Evolutionary conservation across 1,140 invertebrate species (phyloP).

Genomic region (Atta colombica): DNA sequence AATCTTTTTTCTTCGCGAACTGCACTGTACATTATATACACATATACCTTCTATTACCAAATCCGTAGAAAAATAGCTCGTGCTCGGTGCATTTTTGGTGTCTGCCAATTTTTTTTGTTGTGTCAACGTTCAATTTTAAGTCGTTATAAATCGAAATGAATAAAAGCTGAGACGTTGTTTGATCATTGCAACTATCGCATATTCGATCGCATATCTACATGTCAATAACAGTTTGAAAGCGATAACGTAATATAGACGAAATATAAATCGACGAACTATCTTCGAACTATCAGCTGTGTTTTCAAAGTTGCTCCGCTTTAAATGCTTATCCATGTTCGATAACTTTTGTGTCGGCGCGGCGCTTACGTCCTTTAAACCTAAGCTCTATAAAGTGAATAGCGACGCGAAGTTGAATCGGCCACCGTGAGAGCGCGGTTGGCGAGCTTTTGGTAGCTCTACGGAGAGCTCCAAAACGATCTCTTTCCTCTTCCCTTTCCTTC

Average conservation of each 20-base stretch:
- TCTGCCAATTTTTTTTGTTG: not conserved
- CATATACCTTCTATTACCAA: slow-evolving; percentile 57
- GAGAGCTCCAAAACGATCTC: slow-evolving; percentile 51
- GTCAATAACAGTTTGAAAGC: not conserved
- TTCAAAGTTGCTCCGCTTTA: slow-evolving; percentile 13
- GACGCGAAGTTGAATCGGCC: slow-evolving; percentile 56
- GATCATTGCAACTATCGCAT: not conserved
- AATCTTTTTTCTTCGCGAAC: slow-evolving; percentile 72
- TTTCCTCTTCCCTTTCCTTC: slow-evolving; percentile 39
- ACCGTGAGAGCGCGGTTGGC: slow-evolving; percentile 37
- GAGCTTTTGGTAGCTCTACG: slow-evolving; percentile 58
- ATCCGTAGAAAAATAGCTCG: slow-evolving; percentile 48
- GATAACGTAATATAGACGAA: not conserved
- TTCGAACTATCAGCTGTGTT: not conserved
- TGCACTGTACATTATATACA: slow-evolving; percentile 41
- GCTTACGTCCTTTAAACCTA: slow-evolving; percentile 42
- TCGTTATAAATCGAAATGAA: not conserved
- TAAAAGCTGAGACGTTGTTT: not conserved
- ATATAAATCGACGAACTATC: not conserved
- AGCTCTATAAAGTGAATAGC: slow-evolving; percentile 53
- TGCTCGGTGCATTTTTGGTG: slow-evolving; percentile 24
- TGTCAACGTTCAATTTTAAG: not conserved
- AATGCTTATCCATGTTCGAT: slow-evolving; percentile 32
- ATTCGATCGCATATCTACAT: too few species aligned
- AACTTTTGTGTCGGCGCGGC: slow-evolving; percentile 36